Percentiles rank a stretch among this genome's conserved stretches.
phyloP scores from a whole-genome alignment of 2,888 invertebrate genomes.

The Ormia ochracea region DNA sequence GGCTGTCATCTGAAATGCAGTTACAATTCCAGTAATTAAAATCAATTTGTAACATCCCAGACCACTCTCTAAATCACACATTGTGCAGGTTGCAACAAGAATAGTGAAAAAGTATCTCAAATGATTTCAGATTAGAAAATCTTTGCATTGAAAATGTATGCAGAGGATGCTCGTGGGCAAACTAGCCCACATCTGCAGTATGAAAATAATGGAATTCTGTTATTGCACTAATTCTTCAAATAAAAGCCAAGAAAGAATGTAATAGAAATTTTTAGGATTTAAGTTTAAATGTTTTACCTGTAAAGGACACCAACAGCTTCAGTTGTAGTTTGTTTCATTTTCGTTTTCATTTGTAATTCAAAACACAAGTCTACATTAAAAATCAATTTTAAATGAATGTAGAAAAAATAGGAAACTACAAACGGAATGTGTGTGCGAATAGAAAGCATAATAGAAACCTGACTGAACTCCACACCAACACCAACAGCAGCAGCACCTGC shows the following conservation, averaged over 20 bases:
- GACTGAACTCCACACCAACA: background rate
- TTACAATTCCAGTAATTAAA: constrained; percentile 7
- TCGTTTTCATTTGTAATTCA: constrained; percentile 48
- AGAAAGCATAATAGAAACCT: background rate
- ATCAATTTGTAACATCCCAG: background rate
- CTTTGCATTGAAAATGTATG: background rate
- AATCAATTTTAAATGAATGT: constrained; percentile 37
- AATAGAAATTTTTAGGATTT: background rate
- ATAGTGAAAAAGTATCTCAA: background rate
- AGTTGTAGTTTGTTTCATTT: constrained; percentile 15
- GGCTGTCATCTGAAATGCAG: background rate
- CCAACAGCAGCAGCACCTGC: background rate
- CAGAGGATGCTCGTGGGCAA: background rate
- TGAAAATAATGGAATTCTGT: background rate
- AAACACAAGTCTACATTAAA: constrained; percentile 40
- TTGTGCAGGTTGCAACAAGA: background rate
- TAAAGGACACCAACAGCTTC: background rate
- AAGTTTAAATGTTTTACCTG: background rate
- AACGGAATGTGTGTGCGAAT: constrained; percentile 2
- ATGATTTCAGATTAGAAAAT: constrained; percentile 12
- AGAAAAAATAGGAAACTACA: background rate
- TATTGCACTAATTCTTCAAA: background rate
- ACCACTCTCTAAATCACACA: background rate
- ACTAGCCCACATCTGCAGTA: background rate
- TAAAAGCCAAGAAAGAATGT: background rate